These are phyloP conservation scores for Callaeas wilsoni DNA, from an alignment of 2,113 vertebrate genomes.

Conservation along the genomic window DNA sequence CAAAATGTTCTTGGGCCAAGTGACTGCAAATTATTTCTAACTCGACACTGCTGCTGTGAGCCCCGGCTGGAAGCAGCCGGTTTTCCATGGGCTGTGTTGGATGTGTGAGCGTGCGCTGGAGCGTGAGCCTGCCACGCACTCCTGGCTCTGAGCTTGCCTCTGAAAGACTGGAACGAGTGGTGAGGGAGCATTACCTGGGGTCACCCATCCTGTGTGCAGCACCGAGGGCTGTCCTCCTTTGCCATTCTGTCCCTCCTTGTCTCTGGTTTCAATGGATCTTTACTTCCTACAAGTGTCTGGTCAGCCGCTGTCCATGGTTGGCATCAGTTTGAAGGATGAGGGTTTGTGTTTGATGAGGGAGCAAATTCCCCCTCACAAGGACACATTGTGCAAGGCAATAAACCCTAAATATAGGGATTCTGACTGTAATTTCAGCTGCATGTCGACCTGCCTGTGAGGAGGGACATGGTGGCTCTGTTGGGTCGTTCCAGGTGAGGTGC, in stretches of 20 bases:
- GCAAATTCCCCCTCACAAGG: background rate
- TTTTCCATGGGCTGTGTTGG: background rate
- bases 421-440: background rate
- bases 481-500: rapidly evolving
- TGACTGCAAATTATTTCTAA: background rate
- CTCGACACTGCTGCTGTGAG: background rate
- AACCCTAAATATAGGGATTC: background rate
- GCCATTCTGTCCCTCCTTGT: rapidly evolving
- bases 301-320: background rate
- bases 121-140: rapidly evolving
- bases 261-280: background rate
- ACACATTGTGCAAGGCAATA: background rate
- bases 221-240: rapidly evolving
- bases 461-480: background rate
- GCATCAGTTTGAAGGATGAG: background rate
- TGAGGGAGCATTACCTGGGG: background rate
- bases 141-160: background rate
- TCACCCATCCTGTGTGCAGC: background rate
- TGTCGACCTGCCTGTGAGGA: background rate
- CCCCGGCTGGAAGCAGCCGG: background rate
- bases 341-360: background rate
- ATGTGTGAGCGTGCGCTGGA: background rate
- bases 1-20: background rate
- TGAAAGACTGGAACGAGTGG: background rate
- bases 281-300: background rate